Percentiles rank a stretch among this genome's conserved stretches.
Conservation (phyloP, 2,797 vertebrate species). For the Synaphobranchus kaupii region DNA sequence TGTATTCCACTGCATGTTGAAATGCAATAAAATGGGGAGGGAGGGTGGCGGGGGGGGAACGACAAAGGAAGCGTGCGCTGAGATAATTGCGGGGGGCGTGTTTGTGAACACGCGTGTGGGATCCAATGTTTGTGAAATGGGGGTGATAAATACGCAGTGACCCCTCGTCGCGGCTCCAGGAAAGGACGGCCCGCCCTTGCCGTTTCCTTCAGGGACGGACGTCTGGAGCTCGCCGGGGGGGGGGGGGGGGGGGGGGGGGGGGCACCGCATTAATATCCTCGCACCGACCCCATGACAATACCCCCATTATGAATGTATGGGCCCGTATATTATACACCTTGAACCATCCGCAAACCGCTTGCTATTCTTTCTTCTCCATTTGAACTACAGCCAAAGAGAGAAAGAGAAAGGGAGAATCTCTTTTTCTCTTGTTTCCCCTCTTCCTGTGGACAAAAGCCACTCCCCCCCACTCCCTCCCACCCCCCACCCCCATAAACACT, state of each 20-base stretch:
- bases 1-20: neutral
- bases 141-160: conserved; percentile 73
- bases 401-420: conserved; percentile 45
- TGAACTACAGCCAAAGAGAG: conserved; percentile 70
- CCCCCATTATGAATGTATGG: conserved; percentile 74
- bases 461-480: conserved; percentile 9
- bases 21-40: neutral
- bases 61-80: conserved; percentile 44
- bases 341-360: conserved; percentile 71
- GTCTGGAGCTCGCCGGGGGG: conserved; percentile 71
- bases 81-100: conserved; percentile 43
- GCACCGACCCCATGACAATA: conserved; percentile 74
- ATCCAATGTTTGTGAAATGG: conserved; percentile 41
- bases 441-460: conserved; percentile 31
- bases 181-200: conserved; percentile 67
- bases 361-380: conserved; percentile 66
- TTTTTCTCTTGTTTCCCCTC: conserved; percentile 60
- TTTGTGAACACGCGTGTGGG: conserved; percentile 40
- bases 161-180: conserved; percentile 70
- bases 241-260: conserved; percentile 57
- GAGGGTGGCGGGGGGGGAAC: too few relatives aligned
- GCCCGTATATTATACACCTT: conserved; percentile 74
- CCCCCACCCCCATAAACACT: conserved; percentile 52
- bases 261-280: conserved; percentile 72
- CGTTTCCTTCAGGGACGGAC: conserved; percentile 72